These are phyloP conservation scores for Penelope pileata DNA, from an alignment of 2,113 vertebrate species.

Conservation along the genomic window DNA sequence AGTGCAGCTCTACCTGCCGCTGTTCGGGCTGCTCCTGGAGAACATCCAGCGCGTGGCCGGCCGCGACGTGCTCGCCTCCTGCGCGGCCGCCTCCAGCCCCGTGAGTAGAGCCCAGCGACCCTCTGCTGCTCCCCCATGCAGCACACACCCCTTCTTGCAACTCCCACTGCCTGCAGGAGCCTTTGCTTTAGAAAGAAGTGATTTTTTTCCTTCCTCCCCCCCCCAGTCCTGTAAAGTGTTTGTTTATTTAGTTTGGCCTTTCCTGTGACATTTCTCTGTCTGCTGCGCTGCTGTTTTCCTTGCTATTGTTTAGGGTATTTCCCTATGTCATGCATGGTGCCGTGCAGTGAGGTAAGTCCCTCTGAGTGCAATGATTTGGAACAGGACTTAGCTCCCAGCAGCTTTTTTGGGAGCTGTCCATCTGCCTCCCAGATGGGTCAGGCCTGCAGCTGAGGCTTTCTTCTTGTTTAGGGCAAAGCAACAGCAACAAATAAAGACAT, in stretches of 20 bases:
- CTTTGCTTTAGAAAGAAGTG: background rate
- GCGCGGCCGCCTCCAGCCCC: conserved; percentile 63
- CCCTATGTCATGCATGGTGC: rapidly evolving
- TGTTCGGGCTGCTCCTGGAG: conserved; percentile 90
- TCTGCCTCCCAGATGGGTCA: background rate
- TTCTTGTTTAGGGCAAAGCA: background rate
- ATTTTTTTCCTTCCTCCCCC: background rate
- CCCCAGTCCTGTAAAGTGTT: rapidly evolving
- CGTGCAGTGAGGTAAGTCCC: background rate
- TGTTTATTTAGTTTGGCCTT: background rate
- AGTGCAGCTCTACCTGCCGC: conserved; percentile 90
- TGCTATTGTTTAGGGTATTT: rapidly evolving
- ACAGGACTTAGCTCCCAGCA: background rate
- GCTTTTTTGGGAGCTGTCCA: background rate
- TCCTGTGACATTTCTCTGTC: background rate
- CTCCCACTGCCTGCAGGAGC: background rate
- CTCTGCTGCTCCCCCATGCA: rapidly evolving
- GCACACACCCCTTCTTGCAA: rapidly evolving
- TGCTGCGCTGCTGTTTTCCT: background rate
- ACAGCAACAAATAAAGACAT: background rate
- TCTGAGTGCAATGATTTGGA: background rate
- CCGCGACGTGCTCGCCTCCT: conserved; percentile 64
- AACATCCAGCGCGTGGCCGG: conserved; percentile 86
- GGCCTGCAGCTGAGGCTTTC: background rate
- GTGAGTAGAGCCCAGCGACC: conserved; percentile 66